Base-by-base conservation (phyloP, 2,888 invertebrate species). In the Ochropleura leucogaster region DNA sequence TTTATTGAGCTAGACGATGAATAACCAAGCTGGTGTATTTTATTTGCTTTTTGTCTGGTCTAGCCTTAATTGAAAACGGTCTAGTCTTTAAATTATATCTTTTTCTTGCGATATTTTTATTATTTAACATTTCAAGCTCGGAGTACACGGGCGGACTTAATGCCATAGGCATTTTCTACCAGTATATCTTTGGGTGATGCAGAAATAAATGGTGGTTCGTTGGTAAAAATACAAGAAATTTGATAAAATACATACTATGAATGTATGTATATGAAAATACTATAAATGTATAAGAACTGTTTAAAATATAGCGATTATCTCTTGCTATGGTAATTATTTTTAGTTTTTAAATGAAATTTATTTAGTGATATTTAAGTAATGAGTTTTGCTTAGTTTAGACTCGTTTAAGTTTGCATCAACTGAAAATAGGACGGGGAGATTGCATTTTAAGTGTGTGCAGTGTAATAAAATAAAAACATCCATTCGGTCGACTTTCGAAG, bases 1-100 rank as follows among this genome's bases (percentile, higher is more conserved):
- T 83, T 83, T 79, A 78, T 72, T 71, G 66, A 65, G 64, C 74
- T 72, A 80, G 74, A 68, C 75, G 68, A 53, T 71, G 66, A 59
- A 81, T 68, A 75, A 44, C 51, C 20, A 65, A 47, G 18, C 30
- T 30, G 49, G 30, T n/a, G 42, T 65, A 16, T 67, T 83, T 72
- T 75, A 72, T 76, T 79, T 68, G 44, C 20, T 42, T 63, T 81
- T 82, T 79, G 67, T 72, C 59, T 70, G 44, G 63, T 47, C 55
- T 69, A 51, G 9, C 46, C 59, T 67, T 82, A 49, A 74, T 73
- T 78, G 57, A 64, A 80, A 78, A 73, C 20, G 40, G 65, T 74
- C 49, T 57, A 68, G 40, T 57, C 9, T 68, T 55, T 47, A 40
- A 42, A 57, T 62, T 55, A 49, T 71, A 42, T 20, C 3, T 42